Evolutionary conservation across 2,113 vertebrate genomes (phyloP), one percentile per base, ranked within the genome.

Genomic region (Pao palembangensis): DNA sequence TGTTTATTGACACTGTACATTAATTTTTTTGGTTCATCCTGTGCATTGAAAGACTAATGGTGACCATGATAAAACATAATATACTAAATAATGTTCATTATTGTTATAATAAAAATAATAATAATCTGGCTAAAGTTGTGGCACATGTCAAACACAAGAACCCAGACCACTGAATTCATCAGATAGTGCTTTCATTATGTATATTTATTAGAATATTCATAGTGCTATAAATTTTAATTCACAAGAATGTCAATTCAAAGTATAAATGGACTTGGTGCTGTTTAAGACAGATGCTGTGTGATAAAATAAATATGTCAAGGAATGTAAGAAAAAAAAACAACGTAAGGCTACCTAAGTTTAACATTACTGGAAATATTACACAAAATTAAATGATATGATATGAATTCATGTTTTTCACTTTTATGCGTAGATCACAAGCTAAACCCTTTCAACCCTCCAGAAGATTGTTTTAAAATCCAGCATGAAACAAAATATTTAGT

Each of bases 181-280:
- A 31, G 31, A 14, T 78, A 78, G 80, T 88, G 83, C 75, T 86
- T 88, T 73, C 81, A 83, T 88, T 86, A 81, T 87, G 85, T 86
- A 79, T 82, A 83, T 87, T 89, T 88, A 88, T 88, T 88, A 83
- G 85, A 87, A 83, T 89, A 89, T 79, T 85, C 80, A 87, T 87
- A 88, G 86, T 89, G 86, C 88, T 89, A 87, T 87, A 88, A 81
- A 70, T 73, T 85, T 76, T 83, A 74, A 76, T 80, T 85, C 83
- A 75, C 71, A 62, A 63, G 76, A 79, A 69, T 64, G 72, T 75
- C 61, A 10, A 44, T 68, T 73, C 63, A 46, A 65, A 71, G 68
- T 71, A 61, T 76, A 61, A 64, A 63, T 69, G 58, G 60, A 62
- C 65, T 8, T 51, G 67, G 67, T 49, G 67, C 65, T 73, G 77